Evolutionary conservation across 1,140 invertebrate species (phyloP).

Genomic region (Danaus plexippus): DNA sequence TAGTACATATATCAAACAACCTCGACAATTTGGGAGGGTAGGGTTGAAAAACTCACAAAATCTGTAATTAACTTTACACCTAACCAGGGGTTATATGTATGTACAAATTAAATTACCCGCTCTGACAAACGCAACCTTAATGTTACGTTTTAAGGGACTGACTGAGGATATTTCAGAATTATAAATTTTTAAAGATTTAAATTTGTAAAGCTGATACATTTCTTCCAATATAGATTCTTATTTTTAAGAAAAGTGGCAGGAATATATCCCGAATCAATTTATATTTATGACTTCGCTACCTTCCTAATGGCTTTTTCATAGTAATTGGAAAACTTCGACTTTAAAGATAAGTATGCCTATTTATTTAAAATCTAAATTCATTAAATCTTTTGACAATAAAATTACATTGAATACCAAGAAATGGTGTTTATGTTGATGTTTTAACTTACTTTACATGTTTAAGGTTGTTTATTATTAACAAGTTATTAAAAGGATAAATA

Average conservation of each 20-base stretch:
- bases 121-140: not conserved
- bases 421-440: too few species aligned
- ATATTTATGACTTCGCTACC: constrained; percentile 4
- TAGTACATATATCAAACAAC: too few species aligned
- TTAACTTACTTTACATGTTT: too few species aligned
- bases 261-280: constrained; percentile 8
- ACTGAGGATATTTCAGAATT: constrained; percentile 1
- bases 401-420: too few species aligned
- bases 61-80: too few species aligned
- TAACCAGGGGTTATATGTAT: not conserved
- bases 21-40: too few species aligned
- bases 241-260: constrained; percentile 1
- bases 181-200: constrained; percentile 7
- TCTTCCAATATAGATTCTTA: constrained; percentile 1
- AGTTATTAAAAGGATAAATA: too few species aligned
- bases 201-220: too few species aligned
- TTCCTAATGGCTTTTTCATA: constrained; percentile 6
- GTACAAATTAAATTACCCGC: not conserved
- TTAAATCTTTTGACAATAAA: too few species aligned
- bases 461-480: too few species aligned
- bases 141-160: not conserved
- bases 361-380: too few species aligned
- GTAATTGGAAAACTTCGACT: constrained; percentile 7
- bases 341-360: not conserved
- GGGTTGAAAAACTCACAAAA: too few species aligned